Base-by-base conservation (phyloP, 2,888 invertebrate genomes). In the Teleogryllus oceanicus region DNA sequence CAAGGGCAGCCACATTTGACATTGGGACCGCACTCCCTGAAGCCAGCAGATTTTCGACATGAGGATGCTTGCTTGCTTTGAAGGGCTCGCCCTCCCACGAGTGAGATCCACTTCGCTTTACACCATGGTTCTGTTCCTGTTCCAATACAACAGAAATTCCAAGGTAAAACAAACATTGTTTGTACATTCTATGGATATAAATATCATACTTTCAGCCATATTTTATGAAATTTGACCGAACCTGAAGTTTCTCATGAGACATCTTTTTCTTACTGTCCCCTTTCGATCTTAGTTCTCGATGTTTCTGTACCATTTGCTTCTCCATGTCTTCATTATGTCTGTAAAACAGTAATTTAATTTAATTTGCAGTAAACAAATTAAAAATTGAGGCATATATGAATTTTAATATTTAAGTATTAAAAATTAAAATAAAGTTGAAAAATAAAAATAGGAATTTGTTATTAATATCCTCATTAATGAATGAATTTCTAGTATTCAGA, bases 301-400 rank as follows among this genome's bases (percentile, higher is more conserved):
- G 93, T 81, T 90, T 90, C 84, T 93, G 93, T 1, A 93, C 88
- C 89, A 96, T 90, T 78, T 91, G 89, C 84, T 93, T 94, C 85
- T 95, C 94, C 95, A 96, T 96, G 81, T 93, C 92, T 82, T 91
- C 90, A 84, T 95, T 95, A 86, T 96, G 96, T 84, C 94, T 94
- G 84, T 75, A 84, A 62, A 37, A 0, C 37, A 37, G 37, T 37
- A 5, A 37, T 37, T 37, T 37, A 37, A 8, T 37, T 37, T 37
- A 0, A 37, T 37, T 37, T 37, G 37, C 8, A 37, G 37, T 37
- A 37, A 37, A 37, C 37, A 37, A 37, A 37, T 37, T 37, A 37
- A 37, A 37, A 37, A 37, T 8, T 37, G 37, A 37, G 37, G 8
- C 37, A 37, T 8, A 8, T 37, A 37, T 37, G 37, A 37, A 5